These are phyloP conservation scores for Helarctos malayanus DNA, from an alignment of 2,797 vertebrate genomes.

Conservation along the genomic window DNA sequence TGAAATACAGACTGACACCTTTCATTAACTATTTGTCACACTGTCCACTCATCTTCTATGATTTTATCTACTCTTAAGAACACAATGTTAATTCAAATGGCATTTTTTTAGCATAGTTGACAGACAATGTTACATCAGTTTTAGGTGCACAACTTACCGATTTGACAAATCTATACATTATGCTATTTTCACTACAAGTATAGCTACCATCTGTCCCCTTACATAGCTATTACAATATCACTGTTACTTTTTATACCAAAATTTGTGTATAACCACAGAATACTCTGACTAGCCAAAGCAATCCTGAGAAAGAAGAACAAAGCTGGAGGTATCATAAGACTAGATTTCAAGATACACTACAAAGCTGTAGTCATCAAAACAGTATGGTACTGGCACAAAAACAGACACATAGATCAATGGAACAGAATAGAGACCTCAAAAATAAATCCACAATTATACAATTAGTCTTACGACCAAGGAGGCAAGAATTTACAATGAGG, in stretches of 20 bases:
- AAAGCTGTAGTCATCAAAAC: neutral
- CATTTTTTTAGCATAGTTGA: neutral
- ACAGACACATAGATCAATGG: neutral
- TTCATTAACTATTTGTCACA: neutral
- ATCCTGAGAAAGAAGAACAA: neutral
- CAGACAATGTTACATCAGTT: neutral
- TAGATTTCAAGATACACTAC: neutral
- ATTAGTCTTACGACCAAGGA: neutral
- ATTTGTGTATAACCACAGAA: neutral
- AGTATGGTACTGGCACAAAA: neutral
- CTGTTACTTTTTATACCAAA: neutral
- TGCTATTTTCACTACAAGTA: neutral
- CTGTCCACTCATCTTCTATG: neutral
- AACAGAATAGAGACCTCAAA: neutral
- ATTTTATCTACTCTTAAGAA: conserved; percentile 7
- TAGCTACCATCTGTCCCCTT: neutral
- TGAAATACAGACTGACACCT: neutral
- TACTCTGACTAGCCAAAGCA: neutral
- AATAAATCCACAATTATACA: neutral
- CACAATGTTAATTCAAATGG: neutral
- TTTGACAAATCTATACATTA: neutral
- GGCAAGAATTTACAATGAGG: neutral
- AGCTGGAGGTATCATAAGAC: neutral
- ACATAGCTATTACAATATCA: neutral
- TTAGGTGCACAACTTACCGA: neutral